Conservation (phyloP, 2,888 invertebrate species). For the Biston stratarius region DNA sequence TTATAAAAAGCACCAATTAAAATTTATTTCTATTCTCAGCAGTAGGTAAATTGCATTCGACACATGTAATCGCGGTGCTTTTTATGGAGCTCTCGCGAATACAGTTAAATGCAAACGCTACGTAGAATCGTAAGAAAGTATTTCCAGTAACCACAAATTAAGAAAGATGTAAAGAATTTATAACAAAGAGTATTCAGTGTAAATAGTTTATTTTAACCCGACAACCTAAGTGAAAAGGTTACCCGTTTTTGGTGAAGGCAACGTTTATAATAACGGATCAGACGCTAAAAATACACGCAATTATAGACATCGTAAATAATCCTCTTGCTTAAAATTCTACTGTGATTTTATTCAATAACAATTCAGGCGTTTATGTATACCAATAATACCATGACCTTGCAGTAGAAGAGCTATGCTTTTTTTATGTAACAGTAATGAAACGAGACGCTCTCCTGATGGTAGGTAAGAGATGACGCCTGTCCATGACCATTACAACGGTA, state of each 20-base stretch:
- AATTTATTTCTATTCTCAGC: constrained; percentile 8
- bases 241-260: neutral
- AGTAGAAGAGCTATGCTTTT: too few relatives aligned
- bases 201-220: neutral
- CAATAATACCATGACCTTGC: too few relatives aligned
- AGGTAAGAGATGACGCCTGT: too few relatives aligned
- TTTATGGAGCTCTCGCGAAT: constrained; percentile 20
- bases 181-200: neutral
- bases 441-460: too few relatives aligned
- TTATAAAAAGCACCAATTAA: constrained; percentile 7
- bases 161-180: neutral
- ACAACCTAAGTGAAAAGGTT: neutral
- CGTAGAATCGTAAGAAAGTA: constrained; percentile 21
- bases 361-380: too few relatives aligned
- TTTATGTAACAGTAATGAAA: too few relatives aligned
- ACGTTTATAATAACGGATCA: neutral
- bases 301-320: too few relatives aligned
- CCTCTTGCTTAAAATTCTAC: too few relatives aligned
- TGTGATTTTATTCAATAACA: too few relatives aligned
- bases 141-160: neutral
- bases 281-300: neutral
- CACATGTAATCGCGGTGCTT: constrained; percentile 16
- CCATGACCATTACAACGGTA: too few relatives aligned
- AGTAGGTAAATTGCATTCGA: constrained; percentile 22
- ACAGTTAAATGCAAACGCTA: constrained; percentile 35